Percentiles rank a stretch among this genome's conserved stretches.
These are phyloP conservation scores for Eupithecia centaureata DNA, from an alignment of 2,888 invertebrate species.

Conservation along the genomic window DNA sequence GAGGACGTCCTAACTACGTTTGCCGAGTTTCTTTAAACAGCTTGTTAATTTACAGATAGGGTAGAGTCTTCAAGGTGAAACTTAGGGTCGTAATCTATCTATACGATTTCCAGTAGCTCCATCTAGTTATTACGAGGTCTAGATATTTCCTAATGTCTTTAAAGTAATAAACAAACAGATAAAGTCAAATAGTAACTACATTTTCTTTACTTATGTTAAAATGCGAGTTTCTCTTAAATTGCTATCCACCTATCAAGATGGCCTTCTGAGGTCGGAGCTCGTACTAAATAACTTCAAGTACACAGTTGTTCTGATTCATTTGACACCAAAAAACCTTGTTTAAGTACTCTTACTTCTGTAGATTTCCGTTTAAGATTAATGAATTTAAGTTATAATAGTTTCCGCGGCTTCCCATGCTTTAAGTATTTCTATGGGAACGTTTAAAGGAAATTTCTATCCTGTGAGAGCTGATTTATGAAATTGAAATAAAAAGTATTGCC, in stretches of 20 bases:
- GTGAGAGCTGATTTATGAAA: too few relatives aligned
- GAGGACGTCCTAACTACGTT: too few relatives aligned
- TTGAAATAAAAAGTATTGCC: too few relatives aligned
- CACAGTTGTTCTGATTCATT: conserved; percentile 27
- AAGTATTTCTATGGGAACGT: too few relatives aligned
- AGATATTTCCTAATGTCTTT: neutral
- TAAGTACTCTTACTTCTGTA: conserved; percentile 15
- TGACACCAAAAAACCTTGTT: conserved; percentile 18
- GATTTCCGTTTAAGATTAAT: neutral
- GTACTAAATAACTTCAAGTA: conserved; percentile 16
- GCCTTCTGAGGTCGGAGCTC: conserved; percentile 38
- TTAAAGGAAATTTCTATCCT: too few relatives aligned
- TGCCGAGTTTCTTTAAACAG: too few relatives aligned
- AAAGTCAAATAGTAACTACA: neutral
- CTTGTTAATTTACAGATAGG: too few relatives aligned
- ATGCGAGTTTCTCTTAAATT: conserved; percentile 23
- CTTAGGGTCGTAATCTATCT: too few relatives aligned
- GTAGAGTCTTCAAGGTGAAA: too few relatives aligned
- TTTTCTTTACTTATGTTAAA: neutral
- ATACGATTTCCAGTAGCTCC: too few relatives aligned
- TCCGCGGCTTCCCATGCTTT: neutral
- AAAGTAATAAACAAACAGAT: neutral
- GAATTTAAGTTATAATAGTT: neutral
- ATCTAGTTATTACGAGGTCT: too few relatives aligned
- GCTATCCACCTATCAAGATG: conserved; percentile 26